A percentile compares a stretch with the other conserved stretches of the same genome.
Evolutionary conservation across 2,888 invertebrate genomes (phyloP).

Genomic region (Neoascia interrupta): DNA sequence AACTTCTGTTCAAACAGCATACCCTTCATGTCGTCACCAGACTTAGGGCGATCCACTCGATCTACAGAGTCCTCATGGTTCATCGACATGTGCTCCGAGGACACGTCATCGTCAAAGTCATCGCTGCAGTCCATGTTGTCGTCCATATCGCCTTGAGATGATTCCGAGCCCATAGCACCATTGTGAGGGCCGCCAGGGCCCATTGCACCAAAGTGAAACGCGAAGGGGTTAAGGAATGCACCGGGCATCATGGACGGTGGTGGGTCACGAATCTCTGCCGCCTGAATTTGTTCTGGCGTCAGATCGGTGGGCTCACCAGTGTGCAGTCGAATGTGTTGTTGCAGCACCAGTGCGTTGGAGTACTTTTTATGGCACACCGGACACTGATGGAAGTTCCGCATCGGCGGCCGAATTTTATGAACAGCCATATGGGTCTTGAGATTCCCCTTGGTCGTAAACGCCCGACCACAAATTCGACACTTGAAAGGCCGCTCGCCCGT

Average conservation of each 20-base stretch:
- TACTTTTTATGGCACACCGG: conserved; percentile 99
- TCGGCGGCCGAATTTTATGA: conserved; percentile 96
- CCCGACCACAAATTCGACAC: conserved; percentile 97
- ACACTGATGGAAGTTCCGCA: conserved; percentile 96
- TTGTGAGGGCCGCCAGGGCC: conserved; percentile 75
- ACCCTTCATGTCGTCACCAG: conserved; percentile 78
- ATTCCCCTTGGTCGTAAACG: conserved; percentile 99
- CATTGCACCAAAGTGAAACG: conserved; percentile 78
- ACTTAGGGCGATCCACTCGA: conserved; percentile 76
- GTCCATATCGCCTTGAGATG: conserved; percentile 79
- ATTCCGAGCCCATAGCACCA: conserved; percentile 78
- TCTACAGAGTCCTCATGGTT: conserved; percentile 74
- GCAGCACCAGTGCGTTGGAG: conserved; percentile 94
- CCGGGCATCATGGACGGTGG: conserved; percentile 82
- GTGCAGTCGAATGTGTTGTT: conserved; percentile 97
- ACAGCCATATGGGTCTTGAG: conserved; percentile 99
- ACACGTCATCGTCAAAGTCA: conserved; percentile 77
- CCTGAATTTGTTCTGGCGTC: conserved; percentile 91
- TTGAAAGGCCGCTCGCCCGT: conserved; percentile 88
- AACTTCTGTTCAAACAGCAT: conserved; percentile 78
- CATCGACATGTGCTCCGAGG: conserved; percentile 78
- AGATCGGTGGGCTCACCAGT: conserved; percentile 93
- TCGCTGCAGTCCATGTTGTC: conserved; percentile 79
- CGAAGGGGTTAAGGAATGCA: conserved; percentile 79
- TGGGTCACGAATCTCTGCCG: conserved; percentile 91